Base-by-base conservation (phyloP, 2,113 vertebrate genomes). In the Condylura cristata region DNA sequence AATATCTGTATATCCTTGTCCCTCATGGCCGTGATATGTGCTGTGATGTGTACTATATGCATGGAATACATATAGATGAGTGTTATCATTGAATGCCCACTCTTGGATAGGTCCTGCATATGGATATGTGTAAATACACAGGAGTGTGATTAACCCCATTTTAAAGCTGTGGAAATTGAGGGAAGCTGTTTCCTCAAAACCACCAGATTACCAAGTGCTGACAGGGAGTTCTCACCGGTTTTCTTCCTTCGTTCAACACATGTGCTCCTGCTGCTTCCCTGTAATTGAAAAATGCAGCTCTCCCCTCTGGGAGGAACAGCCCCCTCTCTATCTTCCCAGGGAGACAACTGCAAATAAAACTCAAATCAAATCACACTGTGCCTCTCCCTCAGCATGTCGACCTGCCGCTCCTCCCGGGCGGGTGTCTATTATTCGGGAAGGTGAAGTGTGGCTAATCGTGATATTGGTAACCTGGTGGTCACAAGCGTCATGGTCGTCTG, bases 301-400 rank as follows among this genome's bases (percentile, higher is more conserved):
- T 82, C 32, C 7, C 44, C 51, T 80, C 60, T 34, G 32, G 58
- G 72, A 94, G 84, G 39, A 63, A 18, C 18, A 5, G 2, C 58
- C 46, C 71, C 53, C 18, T 68, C 65, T 58, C 37, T 20, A 3
- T 39, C 66, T 88, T 83, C 66, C 76, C 81, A 78, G 61, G 37
- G 44, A 89, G 44, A 39, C 28, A 2, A 37, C 71, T 90, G 78
- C 86, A 92, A 79, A 83, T 93, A 84, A 90, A 90, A 82, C 80
- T 89, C 76, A 82, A 75, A 76, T 87, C 79, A 41, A 74, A 74
- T 68, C 71, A 53, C 28, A 48, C 44, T 32, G 30, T n/a, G 32
- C 70, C 60, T 72, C 46, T 22, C 61, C 30, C 20, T 66, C 58
- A 5, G 56, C 53, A 0, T 2, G 22, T 28, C 39, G 76, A 65